Evolutionary conservation across 2,888 invertebrate species (phyloP).

Genomic region (Miltochrista miniata): DNA sequence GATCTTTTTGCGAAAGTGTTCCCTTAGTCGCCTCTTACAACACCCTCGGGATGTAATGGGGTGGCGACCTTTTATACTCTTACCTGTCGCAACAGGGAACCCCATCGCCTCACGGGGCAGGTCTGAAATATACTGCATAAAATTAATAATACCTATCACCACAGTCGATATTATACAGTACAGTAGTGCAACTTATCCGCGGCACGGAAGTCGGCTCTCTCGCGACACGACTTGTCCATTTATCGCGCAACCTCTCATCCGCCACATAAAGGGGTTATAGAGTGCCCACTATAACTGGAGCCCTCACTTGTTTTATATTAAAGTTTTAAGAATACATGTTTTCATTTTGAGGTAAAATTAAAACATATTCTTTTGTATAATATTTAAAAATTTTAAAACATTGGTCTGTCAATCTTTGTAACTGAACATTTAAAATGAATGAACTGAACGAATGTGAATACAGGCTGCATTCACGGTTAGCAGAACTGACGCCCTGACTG

Average conservation of each 20-base stretch:
- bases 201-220: constrained; percentile 60
- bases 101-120: too few relatives aligned
- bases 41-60: too few relatives aligned
- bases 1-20: too few relatives aligned
- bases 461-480: too few relatives aligned
- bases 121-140: not conserved
- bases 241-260: constrained; percentile 58
- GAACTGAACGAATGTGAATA: too few relatives aligned
- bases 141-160: constrained; percentile 1
- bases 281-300: constrained; percentile 35
- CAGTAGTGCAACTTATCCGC: constrained; percentile 28
- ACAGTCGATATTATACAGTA: constrained; percentile 13
- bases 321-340: constrained; percentile 14
- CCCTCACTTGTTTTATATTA: constrained; percentile 23
- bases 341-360: not conserved
- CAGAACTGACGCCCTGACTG: too few relatives aligned
- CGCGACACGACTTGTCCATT: constrained; percentile 79
- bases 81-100: too few relatives aligned
- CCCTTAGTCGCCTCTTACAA: too few relatives aligned
- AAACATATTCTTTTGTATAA: not conserved
- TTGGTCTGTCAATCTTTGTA: too few relatives aligned
- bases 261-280: constrained; percentile 62
- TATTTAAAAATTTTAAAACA: too few relatives aligned
- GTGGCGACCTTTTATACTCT: too few relatives aligned
- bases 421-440: too few relatives aligned